Evolutionary conservation across 1,140 invertebrate species (phyloP).

Genomic region (Cecropterus lyciades): DNA sequence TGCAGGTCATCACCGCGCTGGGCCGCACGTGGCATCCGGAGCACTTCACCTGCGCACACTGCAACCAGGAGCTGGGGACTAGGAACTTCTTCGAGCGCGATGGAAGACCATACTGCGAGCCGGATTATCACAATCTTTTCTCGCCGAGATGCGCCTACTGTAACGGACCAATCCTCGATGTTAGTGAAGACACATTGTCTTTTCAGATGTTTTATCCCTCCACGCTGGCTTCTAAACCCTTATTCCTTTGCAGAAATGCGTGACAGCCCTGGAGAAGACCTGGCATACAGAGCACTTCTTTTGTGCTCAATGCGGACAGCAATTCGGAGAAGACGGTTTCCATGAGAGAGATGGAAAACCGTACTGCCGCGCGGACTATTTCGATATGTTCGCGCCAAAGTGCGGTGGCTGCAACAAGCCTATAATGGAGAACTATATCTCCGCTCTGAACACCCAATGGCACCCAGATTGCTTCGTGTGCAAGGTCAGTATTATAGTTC

Average conservation of each 20-base stretch:
- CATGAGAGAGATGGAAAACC: constrained; percentile 97
- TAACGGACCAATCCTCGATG: constrained; percentile 98
- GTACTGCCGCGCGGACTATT: constrained; percentile 98
- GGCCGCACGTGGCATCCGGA: constrained; percentile 99
- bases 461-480: constrained; percentile 99
- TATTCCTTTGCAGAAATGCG: constrained; percentile 94
- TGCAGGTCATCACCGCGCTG: constrained; percentile 95
- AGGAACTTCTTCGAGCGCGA: constrained; percentile 99
- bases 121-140: constrained; percentile 99
- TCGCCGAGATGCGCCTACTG: constrained; percentile 99
- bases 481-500: constrained; percentile 90
- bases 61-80: constrained; percentile 97
- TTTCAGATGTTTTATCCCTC: too few species aligned
- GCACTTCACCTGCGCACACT: constrained; percentile 99
- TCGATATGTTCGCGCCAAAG: constrained; percentile 99
- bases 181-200: constrained; percentile 82
- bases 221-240: constrained; percentile 15
- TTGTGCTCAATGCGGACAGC: constrained; percentile 98
- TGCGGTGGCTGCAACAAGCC: constrained; percentile 98
- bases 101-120: constrained; percentile 98
- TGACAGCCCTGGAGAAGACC: constrained; percentile 98
- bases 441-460: constrained; percentile 98
- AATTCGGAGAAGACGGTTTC: constrained; percentile 98
- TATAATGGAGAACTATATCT: constrained; percentile 99
- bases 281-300: constrained; percentile 99